These are phyloP conservation scores for Mohoua ochrocephala DNA, from an alignment of 2,113 vertebrate genomes.

Conservation along the genomic window DNA sequence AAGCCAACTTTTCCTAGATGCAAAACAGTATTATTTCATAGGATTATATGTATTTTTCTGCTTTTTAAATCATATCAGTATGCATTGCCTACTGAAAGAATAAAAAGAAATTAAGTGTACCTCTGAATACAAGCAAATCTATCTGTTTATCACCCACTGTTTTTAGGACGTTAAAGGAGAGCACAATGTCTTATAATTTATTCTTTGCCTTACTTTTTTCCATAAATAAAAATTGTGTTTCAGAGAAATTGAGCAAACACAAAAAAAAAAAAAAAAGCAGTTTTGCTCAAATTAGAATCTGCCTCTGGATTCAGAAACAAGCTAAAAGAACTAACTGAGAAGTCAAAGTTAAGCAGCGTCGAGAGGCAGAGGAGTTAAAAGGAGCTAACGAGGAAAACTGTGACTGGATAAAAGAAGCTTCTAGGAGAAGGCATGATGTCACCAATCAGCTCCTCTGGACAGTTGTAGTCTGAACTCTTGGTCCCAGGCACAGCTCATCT, in stretches of 20 bases:
- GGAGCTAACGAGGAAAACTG: neutral
- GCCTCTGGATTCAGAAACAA: neutral
- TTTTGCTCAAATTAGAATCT: neutral
- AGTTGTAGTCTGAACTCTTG: neutral
- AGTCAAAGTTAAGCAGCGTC: neutral
- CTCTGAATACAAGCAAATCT: neutral
- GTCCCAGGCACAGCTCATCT: neutral
- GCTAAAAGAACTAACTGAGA: neutral
- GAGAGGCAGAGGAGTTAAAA: neutral
- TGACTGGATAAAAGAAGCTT: neutral
- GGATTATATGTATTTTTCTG: neutral
- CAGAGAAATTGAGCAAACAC: neutral
- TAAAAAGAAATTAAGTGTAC: neutral
- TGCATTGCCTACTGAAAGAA: neutral
- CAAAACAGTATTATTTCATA: neutral
- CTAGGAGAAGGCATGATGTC: neutral
- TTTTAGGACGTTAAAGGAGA: neutral
- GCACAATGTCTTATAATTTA: neutral
- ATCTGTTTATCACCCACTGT: neutral
- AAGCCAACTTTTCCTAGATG: neutral
- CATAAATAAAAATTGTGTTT: neutral
- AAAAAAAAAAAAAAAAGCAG: neutral
- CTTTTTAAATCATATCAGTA: neutral
- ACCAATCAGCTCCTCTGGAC: neutral
- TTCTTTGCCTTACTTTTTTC: neutral